A percentile compares a stretch with the other conserved stretches of the same genome.
Evolutionary conservation across 2,113 vertebrate species (phyloP).

Genomic region (Ptilorrhoa leucosticta): DNA sequence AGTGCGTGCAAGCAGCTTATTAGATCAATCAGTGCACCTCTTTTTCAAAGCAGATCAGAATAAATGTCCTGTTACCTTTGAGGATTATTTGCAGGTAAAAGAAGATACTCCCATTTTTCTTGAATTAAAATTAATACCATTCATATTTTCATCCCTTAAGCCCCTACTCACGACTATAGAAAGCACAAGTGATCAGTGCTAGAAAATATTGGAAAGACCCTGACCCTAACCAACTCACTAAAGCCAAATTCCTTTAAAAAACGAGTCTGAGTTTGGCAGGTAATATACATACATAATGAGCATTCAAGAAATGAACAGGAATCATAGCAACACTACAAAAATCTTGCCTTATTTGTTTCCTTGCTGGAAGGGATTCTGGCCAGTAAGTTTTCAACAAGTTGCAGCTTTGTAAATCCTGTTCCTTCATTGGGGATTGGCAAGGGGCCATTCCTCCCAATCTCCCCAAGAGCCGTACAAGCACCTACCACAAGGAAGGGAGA

Average conservation of each 20-base stretch:
- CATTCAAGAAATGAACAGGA: neutral
- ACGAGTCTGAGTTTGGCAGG: neutral
- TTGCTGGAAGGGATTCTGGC: slow-evolving; percentile 91
- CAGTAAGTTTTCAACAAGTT: slow-evolving; percentile 87
- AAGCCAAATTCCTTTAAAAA: neutral
- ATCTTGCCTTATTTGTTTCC: slow-evolving; percentile 88
- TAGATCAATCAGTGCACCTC: neutral
- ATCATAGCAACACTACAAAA: neutral
- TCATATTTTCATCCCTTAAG: neutral
- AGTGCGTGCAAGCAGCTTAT: neutral
- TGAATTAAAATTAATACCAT: neutral
- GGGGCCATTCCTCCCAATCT: slow-evolving; percentile 89
- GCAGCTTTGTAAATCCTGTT: slow-evolving; percentile 87
- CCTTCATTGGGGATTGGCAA: slow-evolving; percentile 87
- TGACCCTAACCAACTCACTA: neutral
- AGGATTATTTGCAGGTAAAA: neutral
- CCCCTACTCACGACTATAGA: accelerated
- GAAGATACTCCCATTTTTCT: neutral
- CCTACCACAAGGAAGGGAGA: slow-evolving; percentile 85
- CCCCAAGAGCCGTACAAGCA: slow-evolving; percentile 90
- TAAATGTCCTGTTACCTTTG: neutral
- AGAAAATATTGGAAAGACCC: neutral
- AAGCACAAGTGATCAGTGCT: neutral
- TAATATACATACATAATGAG: neutral
- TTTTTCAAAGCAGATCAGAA: neutral